Base-by-base conservation (phyloP, 2,888 invertebrate species). In the Rhagonycha lutea region DNA sequence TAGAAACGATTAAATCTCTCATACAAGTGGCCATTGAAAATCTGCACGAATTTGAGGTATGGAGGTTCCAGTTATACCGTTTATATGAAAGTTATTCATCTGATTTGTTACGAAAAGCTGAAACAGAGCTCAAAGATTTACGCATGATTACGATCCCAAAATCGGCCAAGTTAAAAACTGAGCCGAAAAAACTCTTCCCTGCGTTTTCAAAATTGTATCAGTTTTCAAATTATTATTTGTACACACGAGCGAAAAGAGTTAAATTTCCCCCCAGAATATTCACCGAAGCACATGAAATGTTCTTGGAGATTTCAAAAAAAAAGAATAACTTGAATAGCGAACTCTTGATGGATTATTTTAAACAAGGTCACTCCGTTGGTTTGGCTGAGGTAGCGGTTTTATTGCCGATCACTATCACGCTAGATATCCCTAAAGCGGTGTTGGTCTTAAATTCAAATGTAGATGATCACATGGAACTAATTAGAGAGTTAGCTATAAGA, bases 11-110 rank as follows among this genome's bases (percentile, higher is more conserved):
- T 0, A 90, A 90, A 80, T 89, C 90, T 14, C 88, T 94, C 0
- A 90, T 93, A 70, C 92, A 94, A 84, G 92, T 93, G 79, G 91
- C 92, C 0, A 87, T 94, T 82, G 91, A 91, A 75, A 90, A 90
- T 81, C 87, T 88, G 62, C 88, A 90, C 74, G 92, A 93, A 80
- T 92, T 92, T 82, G 89, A 90, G 0, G 90, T 91, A 0, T 92
- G 92, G 86, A 90, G 91, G 0, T 90, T 92, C 80, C 93, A 94
- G 79, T 88, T 95, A 77, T 93, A 92, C 81, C 91, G 91, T 82
- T 90, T 94, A 14, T 94, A 94, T 83, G 92, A 93, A 80, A 92
- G 92, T 79, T 95, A 92, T 85, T 91, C 93, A 0, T 94, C 95
- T 79, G 87, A 88, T 26, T 83, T 92, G 5, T 86, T 95, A 4